Evolutionary conservation across 2,888 invertebrate genomes (phyloP), one percentile per base, ranked within the genome.

Genomic region (Drosophila demipolita): DNA sequence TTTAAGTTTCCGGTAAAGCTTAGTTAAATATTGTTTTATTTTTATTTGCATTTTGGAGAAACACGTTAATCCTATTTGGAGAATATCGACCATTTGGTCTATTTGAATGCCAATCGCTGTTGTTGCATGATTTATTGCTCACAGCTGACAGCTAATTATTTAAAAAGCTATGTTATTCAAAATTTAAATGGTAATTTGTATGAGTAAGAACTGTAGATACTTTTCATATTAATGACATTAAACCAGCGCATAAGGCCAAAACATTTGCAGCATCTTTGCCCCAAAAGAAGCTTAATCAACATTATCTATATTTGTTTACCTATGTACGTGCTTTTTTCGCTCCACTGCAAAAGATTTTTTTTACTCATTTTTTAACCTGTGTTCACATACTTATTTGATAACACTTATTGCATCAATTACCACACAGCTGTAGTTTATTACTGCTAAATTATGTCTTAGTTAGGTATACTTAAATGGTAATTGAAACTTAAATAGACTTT

Each of bases 81-180:
- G 33, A 17, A 32, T 35, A 55, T 9, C 11, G 23, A 20, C 26
- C 48, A 45, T 36, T 17, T 15, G 15, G 5, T 15, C 8, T 61
- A 23, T 33, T 38, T 49, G 52, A 61, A 66, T 66, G 74, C 17
- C 62, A 59, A 54, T 40, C 54, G 23, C 26, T 33, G 26, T 49
- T 33, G 38, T 17, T 5, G 23, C 45, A 15, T 7, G 36, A 73
- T 60, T 29, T n/a, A 36, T 64, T 48, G n/a, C n/a, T 32, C 3
- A 48, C 9, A 61, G 29, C 20, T 36, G 62, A n/a, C n/a, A 50
- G 59, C 42, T 59, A 29, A 17, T 23, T 29, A 35, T 20, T 20
- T 15, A 40, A 53, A 33, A 23, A 15, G 32, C 17, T 40, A 1
- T 6, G 7, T 9, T 20, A n/a, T 17, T 29, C 17, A 15, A 1